Evolutionary conservation across 1,140 invertebrate species (phyloP), one percentile per base, ranked within the genome.

Genomic region (Zaprionus ghesquierei): DNA sequence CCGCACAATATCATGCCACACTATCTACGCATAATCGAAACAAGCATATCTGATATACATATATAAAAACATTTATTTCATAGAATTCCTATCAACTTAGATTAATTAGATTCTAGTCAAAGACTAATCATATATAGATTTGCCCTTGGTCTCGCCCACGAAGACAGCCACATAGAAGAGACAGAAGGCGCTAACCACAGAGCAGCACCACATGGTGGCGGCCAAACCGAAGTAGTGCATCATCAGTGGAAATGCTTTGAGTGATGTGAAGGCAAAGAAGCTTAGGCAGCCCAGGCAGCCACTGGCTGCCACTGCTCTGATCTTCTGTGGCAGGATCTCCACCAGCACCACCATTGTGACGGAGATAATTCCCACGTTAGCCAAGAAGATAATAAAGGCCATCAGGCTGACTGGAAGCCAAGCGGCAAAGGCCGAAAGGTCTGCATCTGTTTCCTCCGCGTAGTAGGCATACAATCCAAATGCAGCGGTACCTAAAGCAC

Each of bases 81-180:
- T 15, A 38, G 0, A 38, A 41, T 41, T 41, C 8, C 5, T 41
- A 41, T 5, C 6, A 15, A 15, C 5, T n/a, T n/a, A 6, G n/a
- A 41, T 41, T 15, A 41, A 15, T 41, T 41, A 41, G 35, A 41
- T 15, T 2, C n/a, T 2, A 8, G 15, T 41, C n/a, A 8, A 8
- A 15, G 15, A 22, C 66, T 86, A 85, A 33, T 86, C 73, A 59
- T 89, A 73, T n/a, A 91, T 79, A 25, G 84, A 76, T 25, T 66
- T 82, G n/a, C 90, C 90, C 56, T 91, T 92, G 25, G 90, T 92
- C 69, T 92, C 90, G 27, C 79, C 75, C 10, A 92, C 10, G 29
- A 77, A 90, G 35, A 89, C 54, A 3, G 70, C 71, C 41, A 90
- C 77, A 9, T 90, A 90, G 35, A 92, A 81, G 5, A 89, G 53